Percentiles rank a stretch among this genome's conserved stretches.
Evolutionary conservation across 2,888 invertebrate genomes (phyloP).

Genomic region (Phortica magna): DNA sequence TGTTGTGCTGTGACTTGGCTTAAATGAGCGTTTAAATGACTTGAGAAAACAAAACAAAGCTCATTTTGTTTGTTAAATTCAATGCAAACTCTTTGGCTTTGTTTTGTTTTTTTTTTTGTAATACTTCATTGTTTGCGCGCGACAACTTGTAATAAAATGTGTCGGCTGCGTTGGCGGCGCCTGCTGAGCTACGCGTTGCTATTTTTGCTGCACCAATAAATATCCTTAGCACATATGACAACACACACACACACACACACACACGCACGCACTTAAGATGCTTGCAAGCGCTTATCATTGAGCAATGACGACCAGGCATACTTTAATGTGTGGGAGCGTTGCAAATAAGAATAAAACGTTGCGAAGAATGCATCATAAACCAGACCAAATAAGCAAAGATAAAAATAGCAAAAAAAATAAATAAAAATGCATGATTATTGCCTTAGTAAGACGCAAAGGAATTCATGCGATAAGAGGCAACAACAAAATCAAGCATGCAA

Average conservation of each 20-base stretch:
- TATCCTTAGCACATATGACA: not conserved
- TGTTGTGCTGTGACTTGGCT: slow-evolving; percentile 17
- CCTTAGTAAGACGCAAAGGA: slow-evolving; percentile 14
- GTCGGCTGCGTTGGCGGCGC: not conserved
- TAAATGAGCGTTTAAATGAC: slow-evolving; percentile 26
- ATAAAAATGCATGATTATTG: slow-evolving; percentile 16
- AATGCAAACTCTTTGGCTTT: not conserved
- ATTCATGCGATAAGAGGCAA: slow-evolving; percentile 25
- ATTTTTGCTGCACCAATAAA: slow-evolving; percentile 1
- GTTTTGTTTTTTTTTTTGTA: not conserved
- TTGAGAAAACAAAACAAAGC: not conserved
- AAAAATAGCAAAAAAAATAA: not conserved
- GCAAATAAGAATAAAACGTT: not conserved
- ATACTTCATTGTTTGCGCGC: not conserved
- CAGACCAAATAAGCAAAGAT: slow-evolving; percentile 19
- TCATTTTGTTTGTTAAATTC: not conserved
- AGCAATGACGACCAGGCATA: not conserved
- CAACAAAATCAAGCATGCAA: not conserved
- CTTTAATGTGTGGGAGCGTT: slow-evolving; percentile 1
- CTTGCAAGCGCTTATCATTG: not conserved
- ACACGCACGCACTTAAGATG: not conserved
- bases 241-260: not conserved
- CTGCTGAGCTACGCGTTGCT: slow-evolving; percentile 8
- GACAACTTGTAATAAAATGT: not conserved
- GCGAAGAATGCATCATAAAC: not conserved